Percentiles rank a stretch among this genome's conserved stretches.
Evolutionary conservation across 2,797 vertebrate species (phyloP).

Genomic region (Champsocephalus gunnari): DNA sequence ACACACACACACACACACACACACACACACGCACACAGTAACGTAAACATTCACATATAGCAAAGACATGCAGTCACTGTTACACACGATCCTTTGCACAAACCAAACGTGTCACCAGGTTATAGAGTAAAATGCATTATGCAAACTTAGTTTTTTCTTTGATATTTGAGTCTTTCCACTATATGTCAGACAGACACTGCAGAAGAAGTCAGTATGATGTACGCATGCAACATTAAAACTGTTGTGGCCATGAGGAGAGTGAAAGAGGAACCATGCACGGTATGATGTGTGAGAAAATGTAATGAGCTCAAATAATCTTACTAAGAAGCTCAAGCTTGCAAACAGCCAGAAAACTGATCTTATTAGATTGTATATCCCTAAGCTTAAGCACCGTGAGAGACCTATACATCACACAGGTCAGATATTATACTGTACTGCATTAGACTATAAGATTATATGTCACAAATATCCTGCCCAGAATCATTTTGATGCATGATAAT

Average conservation of each 20-base stretch:
- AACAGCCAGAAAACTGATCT: slow-evolving; percentile 10
- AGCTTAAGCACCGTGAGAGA: slow-evolving; percentile 6
- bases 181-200: neutral
- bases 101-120: slow-evolving; percentile 1
- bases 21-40: neutral
- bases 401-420: neutral
- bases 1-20: neutral
- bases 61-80: neutral
- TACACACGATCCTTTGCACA: neutral
- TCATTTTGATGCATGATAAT: too few relatives aligned
- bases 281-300: slow-evolving; percentile 15
- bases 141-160: neutral
- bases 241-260: neutral
- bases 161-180: slow-evolving; percentile 3
- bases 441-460: too few relatives aligned
- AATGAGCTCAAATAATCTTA: slow-evolving; percentile 22
- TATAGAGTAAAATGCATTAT: neutral
- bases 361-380: slow-evolving; percentile 1
- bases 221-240: slow-evolving; percentile 25
- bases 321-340: neutral
- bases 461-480: too few relatives aligned
- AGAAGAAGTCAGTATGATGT: neutral
- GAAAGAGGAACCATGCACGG: neutral
- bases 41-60: neutral
- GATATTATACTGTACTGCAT: neutral